These are phyloP conservation scores for Chaetogeoica ovagalla DNA, from an alignment of 2,888 invertebrate species.

Conservation along the genomic window DNA sequence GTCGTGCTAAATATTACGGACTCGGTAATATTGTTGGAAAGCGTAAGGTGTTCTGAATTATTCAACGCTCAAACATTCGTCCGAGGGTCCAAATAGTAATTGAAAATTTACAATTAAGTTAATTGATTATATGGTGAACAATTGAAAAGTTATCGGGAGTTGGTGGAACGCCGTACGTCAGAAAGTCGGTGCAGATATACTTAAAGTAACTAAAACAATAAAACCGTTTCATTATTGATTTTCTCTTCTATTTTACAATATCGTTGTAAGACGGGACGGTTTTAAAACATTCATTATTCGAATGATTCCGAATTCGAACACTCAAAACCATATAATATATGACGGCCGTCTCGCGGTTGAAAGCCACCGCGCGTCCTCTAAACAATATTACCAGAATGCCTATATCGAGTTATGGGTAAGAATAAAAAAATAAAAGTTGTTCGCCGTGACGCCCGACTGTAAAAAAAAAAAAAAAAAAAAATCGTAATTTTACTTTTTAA, in stretches of 20 bases:
- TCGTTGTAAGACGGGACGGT: no score
- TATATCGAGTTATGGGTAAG: no score
- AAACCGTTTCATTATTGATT: background rate
- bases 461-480: no score
- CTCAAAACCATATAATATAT: no score
- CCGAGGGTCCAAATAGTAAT: background rate
- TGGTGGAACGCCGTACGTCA: background rate
- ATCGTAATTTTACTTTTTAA: no score
- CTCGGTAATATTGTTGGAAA: conserved; percentile 23
- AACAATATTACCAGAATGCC: no score
- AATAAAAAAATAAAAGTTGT: no score
- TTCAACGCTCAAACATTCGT: background rate
- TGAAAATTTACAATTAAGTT: background rate
- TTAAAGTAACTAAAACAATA: background rate
- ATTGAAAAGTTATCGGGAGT: background rate
- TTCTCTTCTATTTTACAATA: background rate
- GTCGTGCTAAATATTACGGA: conserved; percentile 25
- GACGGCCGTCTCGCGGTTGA: no score
- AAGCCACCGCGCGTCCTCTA: no score
- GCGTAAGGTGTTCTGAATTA: conserved; percentile 10
- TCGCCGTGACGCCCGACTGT: no score
- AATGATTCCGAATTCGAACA: no score
- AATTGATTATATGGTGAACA: background rate
- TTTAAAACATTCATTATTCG: no score
- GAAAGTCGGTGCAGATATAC: background rate